A percentile compares a stretch with the other conserved stretches of the same genome.
Evolutionary conservation across 2,888 invertebrate genomes (phyloP).

Genomic region (Erebia epiphron): DNA sequence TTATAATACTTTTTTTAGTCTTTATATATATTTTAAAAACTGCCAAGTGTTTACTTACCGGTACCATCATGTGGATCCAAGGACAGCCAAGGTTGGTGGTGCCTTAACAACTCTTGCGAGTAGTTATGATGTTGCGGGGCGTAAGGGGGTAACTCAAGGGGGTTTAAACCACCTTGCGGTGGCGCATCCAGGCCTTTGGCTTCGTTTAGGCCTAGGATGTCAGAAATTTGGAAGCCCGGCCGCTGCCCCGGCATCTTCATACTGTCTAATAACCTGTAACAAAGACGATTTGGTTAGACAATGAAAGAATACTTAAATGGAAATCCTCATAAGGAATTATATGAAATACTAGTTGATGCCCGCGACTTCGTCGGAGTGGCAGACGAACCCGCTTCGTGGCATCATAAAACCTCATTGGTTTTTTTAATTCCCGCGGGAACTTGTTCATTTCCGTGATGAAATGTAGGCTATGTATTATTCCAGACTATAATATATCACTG

Average conservation of each 20-base stretch:
- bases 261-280: constrained; percentile 88
- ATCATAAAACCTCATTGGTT: too few species aligned
- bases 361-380: too few species aligned
- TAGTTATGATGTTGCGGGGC: constrained; percentile 68
- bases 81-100: constrained; percentile 74
- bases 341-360: too few species aligned
- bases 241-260: constrained; percentile 91
- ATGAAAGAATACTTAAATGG: too few species aligned
- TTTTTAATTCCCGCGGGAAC: too few species aligned
- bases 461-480: too few species aligned
- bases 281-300: constrained; percentile 31
- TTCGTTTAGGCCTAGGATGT: constrained; percentile 95
- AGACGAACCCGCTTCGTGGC: too few species aligned
- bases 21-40: background rate
- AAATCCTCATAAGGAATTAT: too few species aligned
- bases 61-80: constrained; percentile 71
- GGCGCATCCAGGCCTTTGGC: constrained; percentile 73
- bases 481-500: too few species aligned
- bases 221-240: constrained; percentile 95
- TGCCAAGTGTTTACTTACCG: constrained; percentile 49
- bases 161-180: constrained; percentile 57
- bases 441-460: too few species aligned
- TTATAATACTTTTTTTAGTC: too few species aligned
- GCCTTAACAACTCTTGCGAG: constrained; percentile 70
- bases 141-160: constrained; percentile 69